Base-by-base conservation (phyloP, 2,888 invertebrate species). In the Pyrrhia umbra region DNA sequence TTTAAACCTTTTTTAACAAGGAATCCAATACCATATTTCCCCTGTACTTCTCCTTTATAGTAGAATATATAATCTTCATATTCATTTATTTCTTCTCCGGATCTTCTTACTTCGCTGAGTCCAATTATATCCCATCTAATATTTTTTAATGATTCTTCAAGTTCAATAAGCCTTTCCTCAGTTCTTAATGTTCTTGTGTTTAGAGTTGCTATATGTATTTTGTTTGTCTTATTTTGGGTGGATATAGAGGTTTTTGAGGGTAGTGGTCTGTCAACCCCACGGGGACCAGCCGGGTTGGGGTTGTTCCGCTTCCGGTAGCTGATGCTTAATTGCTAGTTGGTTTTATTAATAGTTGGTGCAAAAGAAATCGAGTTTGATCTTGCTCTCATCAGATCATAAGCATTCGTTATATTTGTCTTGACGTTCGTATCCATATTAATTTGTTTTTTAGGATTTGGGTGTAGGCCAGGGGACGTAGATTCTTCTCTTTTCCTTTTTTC, bases 231-330 rank as follows among this genome's bases (percentile, higher is more conserved):
- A 4, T 40, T 40, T 40, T 40, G 40, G 18, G 18, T 40, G 5
- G 20, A 3, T n/a, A n/a, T n/a, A 5, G 40, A 10, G 20, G 20
- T 42, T 20, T 42, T 20, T 20, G 42, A 20, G 20, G 42, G 40
- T 42, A 20, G 20, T 42, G 40, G 40, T 42, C 40, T 9, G 18
- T 20, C 20, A 42, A 20, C 40, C 40, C 40, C 40, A 42, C 40
- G 40, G 20, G 4, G 40, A 42, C 42, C 42, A 42, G 42, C 42
- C 20, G 42, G 13, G 18, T 42, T 42, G 20, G 42, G 13, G 42
- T 42, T 20, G 42, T 42, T 42, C 42, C 20, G 42, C n/a, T n/a
- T n/a, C n/a, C n/a, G n/a, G 20, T 42, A 20, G 9, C 20, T 42
- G 20, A 42, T 42, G 6, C 6, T 20, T 42, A 13, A 20, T 20